A percentile compares a stretch with the other conserved stretches of the same genome.
Conservation (phyloP, 2,888 invertebrate genomes). For the Tribolium freemani region DNA sequence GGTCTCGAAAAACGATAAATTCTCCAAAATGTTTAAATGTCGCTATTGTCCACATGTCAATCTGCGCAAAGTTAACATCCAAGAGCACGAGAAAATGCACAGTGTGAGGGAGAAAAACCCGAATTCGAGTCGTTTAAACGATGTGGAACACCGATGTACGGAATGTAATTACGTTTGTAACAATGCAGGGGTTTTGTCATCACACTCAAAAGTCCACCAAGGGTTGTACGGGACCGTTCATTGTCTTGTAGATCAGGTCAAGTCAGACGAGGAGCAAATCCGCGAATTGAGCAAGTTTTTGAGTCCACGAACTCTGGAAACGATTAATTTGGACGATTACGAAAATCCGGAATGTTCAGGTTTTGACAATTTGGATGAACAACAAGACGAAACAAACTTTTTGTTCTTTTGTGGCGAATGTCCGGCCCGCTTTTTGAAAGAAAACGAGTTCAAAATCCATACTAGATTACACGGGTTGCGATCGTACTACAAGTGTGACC, state of each 20-base stretch:
- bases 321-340: constrained; percentile 41
- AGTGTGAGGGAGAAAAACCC: constrained; percentile 65
- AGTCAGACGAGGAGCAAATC: constrained; percentile 79
- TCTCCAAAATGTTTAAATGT: constrained; percentile 88
- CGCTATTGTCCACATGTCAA: constrained; percentile 88
- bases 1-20: constrained; percentile 80
- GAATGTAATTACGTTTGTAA: constrained; percentile 87
- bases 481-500: constrained; percentile 78
- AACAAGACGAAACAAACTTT: neutral
- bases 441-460: constrained; percentile 81
- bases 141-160: constrained; percentile 77
- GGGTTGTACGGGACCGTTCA: constrained; percentile 80
- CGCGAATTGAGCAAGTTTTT: constrained; percentile 65
- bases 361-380: constrained; percentile 52
- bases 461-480: constrained; percentile 77
- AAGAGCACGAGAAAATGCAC: constrained; percentile 89
- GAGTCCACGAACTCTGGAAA: constrained; percentile 49
- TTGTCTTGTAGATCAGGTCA: constrained; percentile 76
- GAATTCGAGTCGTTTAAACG: constrained; percentile 61
- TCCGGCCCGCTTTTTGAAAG: constrained; percentile 86
- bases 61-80: constrained; percentile 83
- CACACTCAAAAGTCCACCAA: constrained; percentile 83
- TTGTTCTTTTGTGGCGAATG: constrained; percentile 85
- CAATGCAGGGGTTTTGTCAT: constrained; percentile 78
- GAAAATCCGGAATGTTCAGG: constrained; percentile 46